Conservation (phyloP, 2,797 vertebrate species). For the Sparus aurata region DNA sequence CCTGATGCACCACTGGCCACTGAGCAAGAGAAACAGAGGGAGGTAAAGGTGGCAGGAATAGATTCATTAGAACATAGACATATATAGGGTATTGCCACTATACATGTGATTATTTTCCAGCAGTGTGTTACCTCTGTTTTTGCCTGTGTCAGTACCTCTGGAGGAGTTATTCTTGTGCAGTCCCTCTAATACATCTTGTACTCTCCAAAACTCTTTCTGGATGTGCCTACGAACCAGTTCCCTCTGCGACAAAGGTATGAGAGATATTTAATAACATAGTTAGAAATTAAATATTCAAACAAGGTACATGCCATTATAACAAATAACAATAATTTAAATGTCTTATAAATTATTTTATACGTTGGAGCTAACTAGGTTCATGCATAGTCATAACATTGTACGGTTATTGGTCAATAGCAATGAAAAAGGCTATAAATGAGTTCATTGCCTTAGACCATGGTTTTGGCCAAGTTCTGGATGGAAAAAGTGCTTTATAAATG, state of each 20-base stretch:
- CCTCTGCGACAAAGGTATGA: slow-evolving; percentile 81
- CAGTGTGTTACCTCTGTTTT: slow-evolving; percentile 89
- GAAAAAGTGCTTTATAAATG: no score
- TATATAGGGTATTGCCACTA: slow-evolving; percentile 1
- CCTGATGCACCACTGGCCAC: slow-evolving; percentile 88
- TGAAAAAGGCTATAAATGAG: no score
- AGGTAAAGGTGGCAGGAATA: not conserved
- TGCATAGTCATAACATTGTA: not conserved
- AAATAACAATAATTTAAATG: not conserved
- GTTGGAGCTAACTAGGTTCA: no score
- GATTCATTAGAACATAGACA: slow-evolving; percentile 8
- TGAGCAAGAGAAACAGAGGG: slow-evolving; percentile 63
- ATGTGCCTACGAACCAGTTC: slow-evolving; percentile 92
- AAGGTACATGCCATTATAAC: not conserved
- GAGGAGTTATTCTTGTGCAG: slow-evolving; percentile 95
- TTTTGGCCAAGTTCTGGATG: no score
- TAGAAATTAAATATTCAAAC: not conserved
- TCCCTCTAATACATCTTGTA: slow-evolving; percentile 96
- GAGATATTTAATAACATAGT: not conserved
- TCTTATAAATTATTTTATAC: no score
- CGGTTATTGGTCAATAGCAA: no score
- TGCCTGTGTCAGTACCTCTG: slow-evolving; percentile 94
- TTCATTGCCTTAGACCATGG: no score
- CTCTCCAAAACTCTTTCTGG: slow-evolving; percentile 97
- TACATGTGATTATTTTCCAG: not conserved